Base-by-base conservation (phyloP, 2,888 invertebrate genomes). In the Troides aeacus region DNA sequence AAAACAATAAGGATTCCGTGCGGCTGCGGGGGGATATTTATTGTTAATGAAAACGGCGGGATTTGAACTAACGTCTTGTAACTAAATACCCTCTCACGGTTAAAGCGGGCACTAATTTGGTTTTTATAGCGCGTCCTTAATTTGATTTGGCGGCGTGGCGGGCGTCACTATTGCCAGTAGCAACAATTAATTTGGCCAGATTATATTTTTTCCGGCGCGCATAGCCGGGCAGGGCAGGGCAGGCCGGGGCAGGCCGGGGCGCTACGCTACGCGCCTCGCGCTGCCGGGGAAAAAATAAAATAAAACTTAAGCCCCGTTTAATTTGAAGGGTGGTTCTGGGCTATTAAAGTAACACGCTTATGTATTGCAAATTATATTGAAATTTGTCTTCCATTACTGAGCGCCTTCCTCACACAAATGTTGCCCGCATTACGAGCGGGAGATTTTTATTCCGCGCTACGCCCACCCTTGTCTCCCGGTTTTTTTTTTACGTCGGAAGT, bases 271-370 rank as follows among this genome's bases (percentile, higher is more conserved):
- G 83, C 85, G 84, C 87, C 46, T 89, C 86, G 84, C 82, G 83
- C 85, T 80, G 84, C 85, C 80, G 84, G 88, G 87, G 87, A 92
- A 92, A 92, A 91, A 92, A 90, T 90, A 90, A 90, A 90, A 92
- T 90, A 92, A 92, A 92, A 92, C 91, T 92, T 93, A 92, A 93
- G 92, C 93, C 88, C 88, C 91, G 91, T 93, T 93, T 93, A 93
- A 93, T 93, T 93, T 93, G 93, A 91, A 90, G 92, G 93, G 92
- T 92, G 93, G 93, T 93, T 93, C 92, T 90, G 92, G 93, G 89
- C 93, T 93, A 93, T 93, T 93, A 93, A 93, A 92, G 92, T 93
- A 93, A 92, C 92, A 93, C 93, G 93, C 93, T 92, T 93, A 93
- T 93, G 93, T 93, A 93, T 92, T 93, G 92, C 92, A 93, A 93